These are phyloP conservation scores for Apostichopus japonicus DNA, from an alignment of 35 echinoderm and acorn worm species.

Conservation along the genomic window DNA sequence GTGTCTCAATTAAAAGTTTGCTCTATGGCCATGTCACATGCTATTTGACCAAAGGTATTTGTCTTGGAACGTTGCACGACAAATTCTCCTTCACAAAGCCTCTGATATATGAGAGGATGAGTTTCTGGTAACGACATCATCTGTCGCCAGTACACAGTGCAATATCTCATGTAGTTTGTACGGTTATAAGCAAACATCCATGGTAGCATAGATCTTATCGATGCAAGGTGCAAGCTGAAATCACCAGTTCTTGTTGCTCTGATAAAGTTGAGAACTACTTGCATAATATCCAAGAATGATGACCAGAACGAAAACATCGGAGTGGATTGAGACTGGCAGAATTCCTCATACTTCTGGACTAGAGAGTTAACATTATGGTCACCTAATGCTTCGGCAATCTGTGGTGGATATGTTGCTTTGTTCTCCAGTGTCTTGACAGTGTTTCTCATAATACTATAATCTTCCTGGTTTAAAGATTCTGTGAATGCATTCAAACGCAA, in stretches of 20 bases:
- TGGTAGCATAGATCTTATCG: background rate
- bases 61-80: background rate
- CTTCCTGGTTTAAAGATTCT: background rate
- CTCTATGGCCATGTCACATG: conserved; percentile 40
- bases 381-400: background rate
- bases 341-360: background rate
- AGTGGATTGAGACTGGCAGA: background rate
- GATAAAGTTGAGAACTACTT: background rate
- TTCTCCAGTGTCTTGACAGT: background rate
- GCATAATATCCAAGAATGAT: background rate
- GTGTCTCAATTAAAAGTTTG: conserved; percentile 35
- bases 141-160: background rate
- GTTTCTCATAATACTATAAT: background rate
- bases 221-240: conserved; percentile 27
- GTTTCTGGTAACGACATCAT: background rate
- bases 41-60: background rate
- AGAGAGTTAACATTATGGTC: background rate
- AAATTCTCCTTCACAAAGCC: background rate
- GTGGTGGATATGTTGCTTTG: too few relatives aligned
- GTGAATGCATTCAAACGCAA: conserved; percentile 6
- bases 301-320: conserved; percentile 23
- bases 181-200: conserved; percentile 35
- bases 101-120: background rate
- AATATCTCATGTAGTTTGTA: conserved; percentile 3
- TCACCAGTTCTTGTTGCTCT: background rate